Conservation (phyloP, 2,113 vertebrate genomes). For the Callocephalon fimbriatum region DNA sequence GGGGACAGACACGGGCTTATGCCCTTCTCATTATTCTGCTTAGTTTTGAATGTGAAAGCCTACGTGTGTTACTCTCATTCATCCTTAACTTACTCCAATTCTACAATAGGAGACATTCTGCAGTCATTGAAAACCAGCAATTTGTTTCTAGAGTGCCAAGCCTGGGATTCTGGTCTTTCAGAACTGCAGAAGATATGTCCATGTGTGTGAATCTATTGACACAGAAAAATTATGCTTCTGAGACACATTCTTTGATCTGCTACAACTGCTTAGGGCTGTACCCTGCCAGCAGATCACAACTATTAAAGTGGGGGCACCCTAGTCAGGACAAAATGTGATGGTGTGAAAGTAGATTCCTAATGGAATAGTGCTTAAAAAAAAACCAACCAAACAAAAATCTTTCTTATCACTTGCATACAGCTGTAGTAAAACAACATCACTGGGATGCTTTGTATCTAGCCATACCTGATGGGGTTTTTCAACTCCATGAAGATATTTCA, state of each 20-base stretch:
- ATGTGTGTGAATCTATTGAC: background rate
- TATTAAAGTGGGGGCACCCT: background rate
- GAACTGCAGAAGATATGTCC: background rate
- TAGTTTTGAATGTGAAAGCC: background rate
- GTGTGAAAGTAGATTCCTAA: background rate
- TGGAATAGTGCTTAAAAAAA: background rate
- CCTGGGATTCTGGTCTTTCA: background rate
- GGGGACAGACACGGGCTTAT: background rate
- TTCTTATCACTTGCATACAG: background rate
- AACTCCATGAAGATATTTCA: background rate
- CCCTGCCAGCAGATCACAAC: background rate
- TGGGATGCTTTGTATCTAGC: background rate
- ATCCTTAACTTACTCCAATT: background rate
- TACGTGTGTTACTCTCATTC: background rate
- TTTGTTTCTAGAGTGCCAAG: background rate
- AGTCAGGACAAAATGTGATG: background rate
- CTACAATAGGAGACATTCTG: background rate
- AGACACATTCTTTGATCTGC: background rate
- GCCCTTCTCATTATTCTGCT: background rate
- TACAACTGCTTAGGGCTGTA: background rate
- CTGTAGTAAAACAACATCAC: background rate
- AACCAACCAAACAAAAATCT: rapidly evolving
- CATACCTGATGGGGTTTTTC: background rate
- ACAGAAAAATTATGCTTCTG: background rate
- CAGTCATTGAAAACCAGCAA: rapidly evolving